Evolutionary conservation across 1,140 invertebrate genomes (phyloP).

Genomic region (Bombus superbus): DNA sequence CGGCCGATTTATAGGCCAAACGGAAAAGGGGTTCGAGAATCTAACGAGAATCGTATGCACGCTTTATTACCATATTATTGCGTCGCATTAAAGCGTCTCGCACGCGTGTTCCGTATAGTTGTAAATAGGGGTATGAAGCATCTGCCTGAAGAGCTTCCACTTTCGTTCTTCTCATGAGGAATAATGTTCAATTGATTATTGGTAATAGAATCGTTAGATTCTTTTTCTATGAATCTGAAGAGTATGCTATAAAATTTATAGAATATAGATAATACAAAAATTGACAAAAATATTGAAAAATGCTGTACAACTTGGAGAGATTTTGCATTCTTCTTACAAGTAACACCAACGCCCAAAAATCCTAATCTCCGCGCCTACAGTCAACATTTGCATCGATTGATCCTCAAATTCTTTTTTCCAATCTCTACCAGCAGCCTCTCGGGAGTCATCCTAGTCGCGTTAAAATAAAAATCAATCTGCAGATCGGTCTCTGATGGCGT

Average conservation of each 20-base stretch:
- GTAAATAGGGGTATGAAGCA: constrained; percentile 10
- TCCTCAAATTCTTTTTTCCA: background rate
- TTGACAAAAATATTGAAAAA: background rate
- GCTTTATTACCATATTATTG: constrained; percentile 64
- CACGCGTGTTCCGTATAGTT: constrained; percentile 2
- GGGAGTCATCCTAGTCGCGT: background rate
- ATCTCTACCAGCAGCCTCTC: background rate
- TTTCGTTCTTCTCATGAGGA: background rate
- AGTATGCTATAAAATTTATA: no score
- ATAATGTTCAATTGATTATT: background rate
- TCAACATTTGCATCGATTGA: background rate
- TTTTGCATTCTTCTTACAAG: no score
- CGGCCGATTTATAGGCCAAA: constrained; percentile 60
- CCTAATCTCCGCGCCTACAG: background rate
- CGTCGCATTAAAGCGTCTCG: constrained; percentile 47
- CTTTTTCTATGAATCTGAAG: background rate
- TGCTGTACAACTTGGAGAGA: no score
- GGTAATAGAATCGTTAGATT: background rate
- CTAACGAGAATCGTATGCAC: constrained; percentile 60
- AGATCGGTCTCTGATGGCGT: background rate
- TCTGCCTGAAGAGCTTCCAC: background rate
- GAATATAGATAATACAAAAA: background rate
- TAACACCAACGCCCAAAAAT: background rate
- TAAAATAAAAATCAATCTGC: constrained; percentile 44
- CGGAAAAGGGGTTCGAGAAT: constrained; percentile 52